Evolutionary conservation across 2,888 invertebrate species (phyloP), one percentile per base, ranked within the genome.

Genomic region (Drosophila melanosoma): DNA sequence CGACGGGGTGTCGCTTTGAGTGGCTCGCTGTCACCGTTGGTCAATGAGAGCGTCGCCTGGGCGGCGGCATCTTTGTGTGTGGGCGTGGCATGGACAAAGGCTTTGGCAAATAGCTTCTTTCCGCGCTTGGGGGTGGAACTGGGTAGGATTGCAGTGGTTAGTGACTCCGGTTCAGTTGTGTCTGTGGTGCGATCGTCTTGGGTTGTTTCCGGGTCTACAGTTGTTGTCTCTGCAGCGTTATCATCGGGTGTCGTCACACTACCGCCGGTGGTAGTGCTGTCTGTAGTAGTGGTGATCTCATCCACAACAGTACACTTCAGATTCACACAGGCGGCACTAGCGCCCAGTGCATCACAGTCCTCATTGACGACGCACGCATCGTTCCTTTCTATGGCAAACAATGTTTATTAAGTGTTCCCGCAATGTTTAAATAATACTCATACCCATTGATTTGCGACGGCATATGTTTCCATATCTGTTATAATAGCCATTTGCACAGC

Each of bases 401-500:
- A 45, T 45, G 15, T 45, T 45, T 7, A 17, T n/a, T 26, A 7
- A 32, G 6, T 32, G 8, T 0, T 26, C 6, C 7, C 17, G 17
- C 6, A n/a, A 20, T n/a, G 2, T n/a, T 29, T 38, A 12, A 12
- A 15, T 15, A 15, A 20, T 10, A 8, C n/a, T 40, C 12, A 29
- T 17, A 93, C 93, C 92, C 91, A 92, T 92, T 89, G 93, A 93
- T 91, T 91, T 92, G 69, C 92, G 91, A 66, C 93, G 92, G 69
- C 93, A 93, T 80, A 93, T 92, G 84, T 93, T 93, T 83, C 91
- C 91, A 91, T 92, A 90, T 91, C 93, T 91, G 69, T 91, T 84
- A 83, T 93, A 93, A 91, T 92, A 93, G 79, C 92, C 93, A 86
- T 92, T 90, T 78, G 93, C 91, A 88, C 93, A 93, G 76, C 82